A percentile compares a stretch with the other conserved stretches of the same genome.
Evolutionary conservation across 2,888 invertebrate genomes (phyloP).

Genomic region (Dermolepida albohirtum): DNA sequence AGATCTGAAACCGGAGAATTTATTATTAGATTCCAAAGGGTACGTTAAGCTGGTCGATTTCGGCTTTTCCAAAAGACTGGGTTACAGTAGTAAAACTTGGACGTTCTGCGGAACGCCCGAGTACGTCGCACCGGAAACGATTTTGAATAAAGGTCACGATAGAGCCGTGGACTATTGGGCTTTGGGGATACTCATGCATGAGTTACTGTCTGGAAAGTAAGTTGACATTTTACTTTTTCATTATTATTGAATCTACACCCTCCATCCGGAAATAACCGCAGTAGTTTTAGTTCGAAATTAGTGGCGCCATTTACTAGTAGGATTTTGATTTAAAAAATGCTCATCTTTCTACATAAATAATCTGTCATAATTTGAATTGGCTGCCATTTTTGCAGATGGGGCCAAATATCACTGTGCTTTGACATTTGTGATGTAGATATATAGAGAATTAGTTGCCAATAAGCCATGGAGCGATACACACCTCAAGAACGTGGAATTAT

Average conservation of each 20-base stretch:
- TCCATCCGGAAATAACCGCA: not conserved
- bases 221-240: too few relatives aligned
- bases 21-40: conserved; percentile 72
- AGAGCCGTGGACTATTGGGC: conserved; percentile 80
- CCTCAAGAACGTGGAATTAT: too few relatives aligned
- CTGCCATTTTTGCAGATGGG: too few relatives aligned
- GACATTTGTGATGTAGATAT: too few relatives aligned
- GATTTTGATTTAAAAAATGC: too few relatives aligned
- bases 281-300: too few relatives aligned
- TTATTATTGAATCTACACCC: not conserved
- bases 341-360: too few relatives aligned
- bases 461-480: too few relatives aligned
- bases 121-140: conserved; percentile 73
- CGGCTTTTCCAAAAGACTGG: conserved; percentile 76
- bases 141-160: conserved; percentile 79
- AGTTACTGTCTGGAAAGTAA: conserved; percentile 77
- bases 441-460: too few relatives aligned
- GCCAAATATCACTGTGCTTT: too few relatives aligned
- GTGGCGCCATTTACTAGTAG: too few relatives aligned
- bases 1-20: conserved; percentile 80
- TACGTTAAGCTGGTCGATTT: conserved; percentile 78
- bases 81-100: conserved; percentile 76
- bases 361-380: too few relatives aligned
- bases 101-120: conserved; percentile 81
- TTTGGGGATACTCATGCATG: conserved; percentile 74